Conservation (phyloP, 1,140 invertebrate species). For the Drosophila nigrodunni region DNA sequence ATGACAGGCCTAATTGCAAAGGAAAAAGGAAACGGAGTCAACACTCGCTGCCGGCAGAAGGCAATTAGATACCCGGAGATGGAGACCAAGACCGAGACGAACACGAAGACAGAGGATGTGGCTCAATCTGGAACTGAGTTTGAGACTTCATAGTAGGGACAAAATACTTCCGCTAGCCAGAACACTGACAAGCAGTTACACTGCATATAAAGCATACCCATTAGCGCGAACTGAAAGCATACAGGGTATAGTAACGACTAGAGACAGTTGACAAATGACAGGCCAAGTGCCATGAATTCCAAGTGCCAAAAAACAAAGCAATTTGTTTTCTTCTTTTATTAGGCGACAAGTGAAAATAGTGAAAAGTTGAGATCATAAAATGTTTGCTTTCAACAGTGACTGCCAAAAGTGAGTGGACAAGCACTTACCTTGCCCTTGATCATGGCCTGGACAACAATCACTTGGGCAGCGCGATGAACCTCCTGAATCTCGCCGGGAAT, state of each 20-base stretch:
- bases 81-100: background rate
- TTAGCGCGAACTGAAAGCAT: background rate
- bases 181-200: background rate
- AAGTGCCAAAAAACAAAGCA: constrained; percentile 33
- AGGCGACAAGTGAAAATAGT: constrained; percentile 65
- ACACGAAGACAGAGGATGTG: background rate
- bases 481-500: constrained; percentile 95
- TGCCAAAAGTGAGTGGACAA: background rate
- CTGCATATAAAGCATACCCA: background rate
- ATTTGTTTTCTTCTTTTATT: constrained; percentile 23
- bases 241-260: constrained; percentile 1
- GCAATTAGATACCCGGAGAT: constrained; percentile 30
- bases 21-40: constrained; percentile 52
- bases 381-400: constrained; percentile 28
- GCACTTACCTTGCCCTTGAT: constrained; percentile 93
- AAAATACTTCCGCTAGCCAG: background rate
- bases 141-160: background rate
- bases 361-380: constrained; percentile 62
- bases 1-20: constrained; percentile 48
- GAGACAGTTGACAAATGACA: constrained; percentile 21
- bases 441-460: constrained; percentile 93
- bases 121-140: background rate
- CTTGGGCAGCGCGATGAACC: constrained; percentile 94
- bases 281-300: constrained; percentile 61
- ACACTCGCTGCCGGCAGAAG: constrained; percentile 30